Evolutionary conservation across 2,797 vertebrate genomes (phyloP).

Genomic region (Jordanella pulchra): DNA sequence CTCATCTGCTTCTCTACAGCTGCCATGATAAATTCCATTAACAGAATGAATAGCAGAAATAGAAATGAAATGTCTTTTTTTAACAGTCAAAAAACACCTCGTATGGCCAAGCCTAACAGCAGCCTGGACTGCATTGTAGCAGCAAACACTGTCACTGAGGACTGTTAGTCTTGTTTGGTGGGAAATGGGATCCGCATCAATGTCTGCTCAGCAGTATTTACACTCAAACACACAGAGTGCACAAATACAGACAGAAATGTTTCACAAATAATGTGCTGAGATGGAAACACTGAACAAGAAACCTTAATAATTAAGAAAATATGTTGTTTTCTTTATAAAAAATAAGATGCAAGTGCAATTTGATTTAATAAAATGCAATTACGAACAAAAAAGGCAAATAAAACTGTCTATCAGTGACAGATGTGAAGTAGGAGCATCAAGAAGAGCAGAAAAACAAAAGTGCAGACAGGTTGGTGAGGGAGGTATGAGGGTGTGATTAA

Average conservation of each 20-base stretch:
- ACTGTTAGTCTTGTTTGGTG: slow-evolving; percentile 14
- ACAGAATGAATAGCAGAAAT: too few species aligned
- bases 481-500: slow-evolving; percentile 22
- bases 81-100: not conserved
- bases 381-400: not conserved
- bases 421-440: slow-evolving; percentile 9
- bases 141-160: slow-evolving; percentile 26
- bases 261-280: not conserved
- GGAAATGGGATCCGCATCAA: slow-evolving; percentile 31
- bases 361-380: not conserved
- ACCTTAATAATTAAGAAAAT: not conserved
- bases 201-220: slow-evolving; percentile 51
- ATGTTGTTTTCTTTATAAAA: not conserved
- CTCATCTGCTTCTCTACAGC: not conserved
- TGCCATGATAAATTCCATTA: slow-evolving; percentile 3
- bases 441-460: slow-evolving; percentile 15
- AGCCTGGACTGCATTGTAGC: slow-evolving; percentile 1
- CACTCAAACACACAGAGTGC: slow-evolving; percentile 9
- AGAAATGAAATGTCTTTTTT: not conserved
- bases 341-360: not conserved
- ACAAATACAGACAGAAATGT: not conserved
- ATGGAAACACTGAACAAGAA: not conserved
- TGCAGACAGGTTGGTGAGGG: slow-evolving; percentile 10
- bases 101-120: slow-evolving; percentile 3
- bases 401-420: slow-evolving; percentile 1